Evolutionary conservation across 2,888 invertebrate genomes (phyloP).

Genomic region (Chironomus riparius): DNA sequence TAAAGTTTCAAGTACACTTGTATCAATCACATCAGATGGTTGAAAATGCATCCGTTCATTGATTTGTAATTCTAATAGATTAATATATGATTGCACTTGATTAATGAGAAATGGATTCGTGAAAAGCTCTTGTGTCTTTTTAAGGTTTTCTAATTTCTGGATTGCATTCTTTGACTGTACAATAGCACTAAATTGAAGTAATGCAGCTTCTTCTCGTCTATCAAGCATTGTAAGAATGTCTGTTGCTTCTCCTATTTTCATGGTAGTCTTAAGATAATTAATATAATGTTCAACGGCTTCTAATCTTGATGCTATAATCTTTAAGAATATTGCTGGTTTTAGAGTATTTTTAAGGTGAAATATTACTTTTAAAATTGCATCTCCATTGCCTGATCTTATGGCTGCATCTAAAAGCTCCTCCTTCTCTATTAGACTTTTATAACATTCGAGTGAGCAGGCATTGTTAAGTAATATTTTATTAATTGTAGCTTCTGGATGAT

Average conservation of each 20-base stretch:
- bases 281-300: slow-evolving; percentile 65
- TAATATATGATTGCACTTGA: slow-evolving; percentile 45
- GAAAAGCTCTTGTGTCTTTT: slow-evolving; percentile 33
- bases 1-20: slow-evolving; percentile 37
- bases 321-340: slow-evolving; percentile 59
- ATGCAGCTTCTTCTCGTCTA: slow-evolving; percentile 56
- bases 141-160: slow-evolving; percentile 1
- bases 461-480: slow-evolving; percentile 46
- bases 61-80: slow-evolving; percentile 39
- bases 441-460: slow-evolving; percentile 44
- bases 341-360: slow-evolving; percentile 66
- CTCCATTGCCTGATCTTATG: slow-evolving; percentile 62
- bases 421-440: slow-evolving; percentile 57
- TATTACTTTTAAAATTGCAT: slow-evolving; percentile 63
- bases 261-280: slow-evolving; percentile 59
- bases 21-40: slow-evolving; percentile 31
- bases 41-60: slow-evolving; percentile 12
- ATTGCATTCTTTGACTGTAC: slow-evolving; percentile 32
- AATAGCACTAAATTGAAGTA: slow-evolving; percentile 43
- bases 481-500: slow-evolving; percentile 36
- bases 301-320: slow-evolving; percentile 58
- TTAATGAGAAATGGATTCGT: slow-evolving; percentile 43
- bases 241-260: slow-evolving; percentile 57
- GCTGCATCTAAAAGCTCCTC: slow-evolving; percentile 62
- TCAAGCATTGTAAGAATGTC: slow-evolving; percentile 68